Conservation (phyloP, 2,113 vertebrate species). For the Colius striatus region DNA sequence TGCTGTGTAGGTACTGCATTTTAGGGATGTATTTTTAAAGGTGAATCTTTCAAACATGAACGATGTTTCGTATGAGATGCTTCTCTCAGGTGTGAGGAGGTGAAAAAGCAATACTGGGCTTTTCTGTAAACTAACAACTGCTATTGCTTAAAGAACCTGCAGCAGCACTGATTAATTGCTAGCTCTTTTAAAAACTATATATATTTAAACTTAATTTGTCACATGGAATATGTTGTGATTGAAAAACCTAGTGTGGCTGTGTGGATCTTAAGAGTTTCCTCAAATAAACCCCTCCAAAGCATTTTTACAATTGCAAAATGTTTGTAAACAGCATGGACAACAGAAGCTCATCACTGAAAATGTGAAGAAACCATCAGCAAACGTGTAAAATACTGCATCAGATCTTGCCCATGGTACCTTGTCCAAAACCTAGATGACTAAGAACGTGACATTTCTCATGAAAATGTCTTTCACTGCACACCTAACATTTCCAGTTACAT, state of each 20-base stretch:
- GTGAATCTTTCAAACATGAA: not conserved
- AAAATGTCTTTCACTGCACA: conserved; percentile 28
- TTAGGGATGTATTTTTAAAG: not conserved
- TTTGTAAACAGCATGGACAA: not conserved
- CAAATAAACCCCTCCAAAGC: not conserved
- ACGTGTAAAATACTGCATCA: not conserved
- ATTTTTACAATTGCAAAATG: not conserved
- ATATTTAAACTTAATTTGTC: not conserved
- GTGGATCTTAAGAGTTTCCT: not conserved
- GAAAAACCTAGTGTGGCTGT: not conserved
- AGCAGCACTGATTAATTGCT: not conserved
- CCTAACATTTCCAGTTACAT: conserved; percentile 32
- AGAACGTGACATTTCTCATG: conserved; percentile 31
- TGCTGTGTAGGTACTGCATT: not conserved
- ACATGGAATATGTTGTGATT: not conserved
- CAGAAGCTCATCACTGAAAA: not conserved
- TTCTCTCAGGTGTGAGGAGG: not conserved
- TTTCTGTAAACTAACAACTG: not conserved
- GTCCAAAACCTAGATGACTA: not conserved
- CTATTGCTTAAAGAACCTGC: not conserved
- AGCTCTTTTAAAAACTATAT: not conserved
- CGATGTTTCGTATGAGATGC: accelerated
- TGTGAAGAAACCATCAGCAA: not conserved
- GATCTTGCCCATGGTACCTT: not conserved
- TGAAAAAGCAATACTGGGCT: not conserved